Percentiles rank a stretch among this genome's conserved stretches.
Evolutionary conservation across 2,113 vertebrate species (phyloP).

Genomic region (Cyanistes caeruleus): DNA sequence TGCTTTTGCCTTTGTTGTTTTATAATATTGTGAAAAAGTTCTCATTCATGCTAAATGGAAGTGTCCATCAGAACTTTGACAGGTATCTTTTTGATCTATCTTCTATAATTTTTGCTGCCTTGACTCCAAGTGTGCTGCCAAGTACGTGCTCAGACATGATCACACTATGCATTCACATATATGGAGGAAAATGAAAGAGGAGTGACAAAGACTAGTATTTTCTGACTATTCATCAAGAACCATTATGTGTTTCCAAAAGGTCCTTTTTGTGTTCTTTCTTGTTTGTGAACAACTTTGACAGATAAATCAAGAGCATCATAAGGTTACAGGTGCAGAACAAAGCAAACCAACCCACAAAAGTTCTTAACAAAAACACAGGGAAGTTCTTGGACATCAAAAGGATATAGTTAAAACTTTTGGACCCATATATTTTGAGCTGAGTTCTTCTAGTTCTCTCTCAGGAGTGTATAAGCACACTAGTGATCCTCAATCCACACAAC

Average conservation of each 20-base stretch:
- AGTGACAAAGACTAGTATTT: neutral
- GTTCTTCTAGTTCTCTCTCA: neutral
- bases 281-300: neutral
- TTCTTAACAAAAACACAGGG: neutral
- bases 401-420: neutral
- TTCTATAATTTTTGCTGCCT: neutral
- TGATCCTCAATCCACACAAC: neutral
- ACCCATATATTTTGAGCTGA: neutral
- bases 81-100: neutral
- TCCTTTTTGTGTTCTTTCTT: neutral
- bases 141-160: neutral
- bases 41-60: neutral
- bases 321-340: neutral
- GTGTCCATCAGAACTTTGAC: neutral
- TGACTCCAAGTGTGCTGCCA: neutral
- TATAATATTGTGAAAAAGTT: neutral
- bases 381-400: neutral
- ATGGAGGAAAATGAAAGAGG: neutral
- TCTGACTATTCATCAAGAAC: neutral
- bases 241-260: neutral
- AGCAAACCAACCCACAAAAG: neutral
- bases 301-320: neutral
- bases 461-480: neutral
- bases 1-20: neutral
- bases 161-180: neutral